Evolutionary conservation across 2,888 invertebrate species (phyloP).

Genomic region (Leptothorax acervorum): DNA sequence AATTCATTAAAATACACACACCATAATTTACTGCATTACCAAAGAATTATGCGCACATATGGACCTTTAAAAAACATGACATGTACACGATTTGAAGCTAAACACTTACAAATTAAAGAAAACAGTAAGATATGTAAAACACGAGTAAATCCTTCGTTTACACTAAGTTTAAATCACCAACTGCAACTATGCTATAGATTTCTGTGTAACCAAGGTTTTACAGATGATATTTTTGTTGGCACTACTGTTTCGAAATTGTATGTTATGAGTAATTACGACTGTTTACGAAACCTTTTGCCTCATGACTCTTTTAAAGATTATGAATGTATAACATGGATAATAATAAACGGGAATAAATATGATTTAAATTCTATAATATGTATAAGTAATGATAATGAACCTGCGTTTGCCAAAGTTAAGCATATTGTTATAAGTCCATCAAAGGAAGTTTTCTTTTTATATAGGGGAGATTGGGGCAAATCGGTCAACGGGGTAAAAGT

Average conservation of each 20-base stretch:
- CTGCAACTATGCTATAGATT: slow-evolving; percentile 3
- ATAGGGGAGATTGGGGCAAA: too few species aligned
- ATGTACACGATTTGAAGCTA: slow-evolving; percentile 9
- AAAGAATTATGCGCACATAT: background rate
- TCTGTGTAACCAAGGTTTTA: background rate
- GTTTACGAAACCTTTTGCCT: background rate
- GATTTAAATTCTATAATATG: slow-evolving; percentile 1
- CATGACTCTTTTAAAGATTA: background rate
- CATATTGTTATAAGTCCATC: background rate
- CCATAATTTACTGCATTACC: background rate
- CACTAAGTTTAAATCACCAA: background rate
- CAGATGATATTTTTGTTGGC: background rate
- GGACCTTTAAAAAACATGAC: background rate
- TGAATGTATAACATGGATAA: background rate
- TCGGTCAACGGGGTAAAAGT: too few species aligned
- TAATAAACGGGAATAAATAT: slow-evolving; percentile 2
- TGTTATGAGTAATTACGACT: background rate
- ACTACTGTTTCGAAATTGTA: background rate
- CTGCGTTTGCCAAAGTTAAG: background rate
- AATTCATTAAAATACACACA: background rate
- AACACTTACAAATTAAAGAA: background rate
- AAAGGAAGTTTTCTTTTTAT: background rate
- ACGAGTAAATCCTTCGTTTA: slow-evolving; percentile 1
- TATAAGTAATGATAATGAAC: background rate
- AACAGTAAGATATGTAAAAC: background rate